Base-by-base conservation (phyloP, 2,888 invertebrate species). In the Molanna angustata region DNA sequence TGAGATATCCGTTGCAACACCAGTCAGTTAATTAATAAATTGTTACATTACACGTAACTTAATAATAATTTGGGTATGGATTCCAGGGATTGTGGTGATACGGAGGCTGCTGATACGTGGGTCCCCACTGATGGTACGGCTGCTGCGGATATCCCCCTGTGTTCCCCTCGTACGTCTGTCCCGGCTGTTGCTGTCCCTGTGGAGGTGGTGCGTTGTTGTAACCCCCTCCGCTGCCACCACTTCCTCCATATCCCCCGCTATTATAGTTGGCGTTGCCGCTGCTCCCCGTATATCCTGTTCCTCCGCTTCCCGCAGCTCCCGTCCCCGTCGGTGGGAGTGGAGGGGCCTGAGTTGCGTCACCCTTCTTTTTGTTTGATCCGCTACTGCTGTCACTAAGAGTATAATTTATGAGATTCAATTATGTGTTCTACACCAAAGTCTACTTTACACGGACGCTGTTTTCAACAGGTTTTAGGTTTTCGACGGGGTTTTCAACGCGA, bases 1-100 rank as follows among this genome's bases (percentile, higher is more conserved):
- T n/a, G n/a, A n/a, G n/a, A n/a, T n/a, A n/a, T n/a, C n/a, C n/a
- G n/a, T n/a, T n/a, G n/a, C n/a, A n/a, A n/a, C n/a, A n/a, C n/a
- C n/a, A n/a, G n/a, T n/a, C n/a, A n/a, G n/a, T n/a, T n/a, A n/a
- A n/a, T n/a, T n/a, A n/a, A n/a, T n/a, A n/a, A n/a, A n/a, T n/a
- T n/a, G n/a, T n/a, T n/a, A n/a, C n/a, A n/a, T n/a, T n/a, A n/a
- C n/a, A n/a, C n/a, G 3, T 33, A 14, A 4, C 4, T 18, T 39
- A 76, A 64, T 76, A 77, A 63, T 77, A 77, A 64, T 76, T 76
- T 49, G 73, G 72, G 63, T 76, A 76, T 60, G 76, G 74, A 17
- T 71, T 71, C 76, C 76, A 76, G 22, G 74, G 71, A 61, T 71
- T 71, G 20, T 72, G 71, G 60, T 72, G 76, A 63, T 75, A 75